Conservation (phyloP, 2,888 invertebrate species). For the Nephrotoma guestfalica region DNA sequence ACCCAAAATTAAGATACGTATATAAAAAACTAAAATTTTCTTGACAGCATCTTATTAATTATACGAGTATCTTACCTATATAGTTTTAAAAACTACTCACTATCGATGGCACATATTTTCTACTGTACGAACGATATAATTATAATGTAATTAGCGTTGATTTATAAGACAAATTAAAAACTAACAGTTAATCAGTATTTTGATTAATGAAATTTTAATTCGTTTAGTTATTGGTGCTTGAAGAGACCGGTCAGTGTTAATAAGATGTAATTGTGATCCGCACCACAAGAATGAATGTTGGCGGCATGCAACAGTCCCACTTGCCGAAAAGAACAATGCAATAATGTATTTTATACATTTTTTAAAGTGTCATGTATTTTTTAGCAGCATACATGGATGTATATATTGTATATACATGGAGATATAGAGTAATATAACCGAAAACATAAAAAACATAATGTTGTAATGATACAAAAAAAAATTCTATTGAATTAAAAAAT, state of each 20-base stretch:
- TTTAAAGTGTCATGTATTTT: neutral
- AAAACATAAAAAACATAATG: neutral
- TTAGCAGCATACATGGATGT: neutral
- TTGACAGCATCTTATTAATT: neutral
- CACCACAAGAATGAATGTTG: neutral
- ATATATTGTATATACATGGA: neutral
- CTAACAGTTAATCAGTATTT: neutral
- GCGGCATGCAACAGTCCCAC: neutral
- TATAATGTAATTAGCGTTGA: neutral
- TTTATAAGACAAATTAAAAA: neutral
- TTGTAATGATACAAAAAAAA: neutral
- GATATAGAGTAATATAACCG: neutral
- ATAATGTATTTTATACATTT: neutral
- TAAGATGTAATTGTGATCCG: neutral
- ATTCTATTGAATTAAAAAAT: neutral
- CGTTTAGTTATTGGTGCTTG: neutral
- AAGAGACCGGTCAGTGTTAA: neutral
- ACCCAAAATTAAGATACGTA: neutral
- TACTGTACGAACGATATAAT: neutral
- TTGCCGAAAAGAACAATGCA: neutral
- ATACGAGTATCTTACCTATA: neutral
- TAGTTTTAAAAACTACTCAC: neutral
- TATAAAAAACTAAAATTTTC: neutral
- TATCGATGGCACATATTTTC: neutral
- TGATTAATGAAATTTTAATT: neutral